Conservation (phyloP, 1,140 invertebrate species). For the Drosophila sturtevanti region DNA sequence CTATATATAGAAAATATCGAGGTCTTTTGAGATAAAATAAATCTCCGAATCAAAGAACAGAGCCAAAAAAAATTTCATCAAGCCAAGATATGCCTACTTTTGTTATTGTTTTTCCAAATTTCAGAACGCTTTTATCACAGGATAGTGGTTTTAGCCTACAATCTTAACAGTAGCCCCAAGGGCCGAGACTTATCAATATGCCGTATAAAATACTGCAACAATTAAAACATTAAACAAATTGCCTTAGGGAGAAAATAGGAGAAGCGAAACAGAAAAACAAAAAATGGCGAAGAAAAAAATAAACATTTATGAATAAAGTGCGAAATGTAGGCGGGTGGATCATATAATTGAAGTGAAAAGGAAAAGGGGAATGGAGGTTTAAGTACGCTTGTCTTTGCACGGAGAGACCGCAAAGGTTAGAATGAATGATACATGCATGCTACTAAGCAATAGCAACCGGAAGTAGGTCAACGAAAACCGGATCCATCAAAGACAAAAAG, state of each 20-base stretch:
- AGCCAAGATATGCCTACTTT: no score
- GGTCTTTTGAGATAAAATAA: neutral
- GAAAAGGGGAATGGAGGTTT: slow-evolving; percentile 4
- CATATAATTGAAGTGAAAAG: slow-evolving; percentile 22
- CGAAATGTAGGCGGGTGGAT: slow-evolving; percentile 62
- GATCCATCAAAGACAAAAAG: slow-evolving; percentile 54
- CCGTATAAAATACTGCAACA: slow-evolving; percentile 61
- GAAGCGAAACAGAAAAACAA: slow-evolving; percentile 29
- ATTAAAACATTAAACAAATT: slow-evolving; percentile 77
- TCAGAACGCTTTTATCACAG: no score
- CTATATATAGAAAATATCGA: neutral
- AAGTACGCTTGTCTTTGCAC: neutral
- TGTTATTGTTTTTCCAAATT: no score
- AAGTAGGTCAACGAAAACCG: slow-evolving; percentile 78
- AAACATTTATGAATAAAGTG: slow-evolving; percentile 69
- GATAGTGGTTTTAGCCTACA: no score
- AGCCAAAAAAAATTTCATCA: no score
- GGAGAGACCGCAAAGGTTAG: slow-evolving; percentile 59
- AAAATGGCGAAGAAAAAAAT: slow-evolving; percentile 35
- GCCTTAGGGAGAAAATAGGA: slow-evolving; percentile 29
- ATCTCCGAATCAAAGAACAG: no score
- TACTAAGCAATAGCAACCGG: slow-evolving; percentile 53
- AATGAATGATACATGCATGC: slow-evolving; percentile 24
- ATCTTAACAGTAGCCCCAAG: no score
- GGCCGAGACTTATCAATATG: slow-evolving; percentile 43